phyloP scores from a whole-genome alignment of 2,888 invertebrate genomes.

The Philaethria dido region DNA sequence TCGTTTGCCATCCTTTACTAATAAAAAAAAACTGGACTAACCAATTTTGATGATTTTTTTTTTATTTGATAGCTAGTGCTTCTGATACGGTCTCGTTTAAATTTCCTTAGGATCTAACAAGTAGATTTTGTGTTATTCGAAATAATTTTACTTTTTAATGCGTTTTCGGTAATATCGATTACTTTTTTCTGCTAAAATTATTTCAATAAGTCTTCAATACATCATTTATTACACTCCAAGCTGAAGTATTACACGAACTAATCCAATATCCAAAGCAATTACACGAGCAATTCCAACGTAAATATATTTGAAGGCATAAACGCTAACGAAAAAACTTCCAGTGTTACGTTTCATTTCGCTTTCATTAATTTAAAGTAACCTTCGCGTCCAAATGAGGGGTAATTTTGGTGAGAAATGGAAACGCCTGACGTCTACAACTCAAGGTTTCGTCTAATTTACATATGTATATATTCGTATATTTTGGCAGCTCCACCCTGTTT shows the following conservation, averaged over 20 bases:
- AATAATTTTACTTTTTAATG: too few species aligned
- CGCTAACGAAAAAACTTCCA: not conserved
- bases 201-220: too few species aligned
- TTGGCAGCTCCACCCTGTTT: too few species aligned
- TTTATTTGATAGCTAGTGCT: too few species aligned
- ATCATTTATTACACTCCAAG: not conserved
- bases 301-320: not conserved
- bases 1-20: too few species aligned
- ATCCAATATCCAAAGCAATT: not conserved
- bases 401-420: constrained; percentile 1
- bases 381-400: not conserved
- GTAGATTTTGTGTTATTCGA: too few species aligned
- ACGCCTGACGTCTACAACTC: not conserved
- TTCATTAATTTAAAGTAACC: constrained; percentile 7
- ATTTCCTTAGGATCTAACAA: too few species aligned
- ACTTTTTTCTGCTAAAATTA: too few species aligned
- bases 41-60: too few species aligned
- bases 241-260: not conserved
- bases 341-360: not conserved
- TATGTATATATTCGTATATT: not conserved
- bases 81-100: too few species aligned
- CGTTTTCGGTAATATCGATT: too few species aligned
- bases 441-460: not conserved
- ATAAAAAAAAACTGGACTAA: too few species aligned
- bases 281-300: not conserved